A percentile compares a stretch with the other conserved stretches of the same genome.
phyloP scores from a whole-genome alignment of 2,888 invertebrate species.

The Mellilla xanthometata region DNA sequence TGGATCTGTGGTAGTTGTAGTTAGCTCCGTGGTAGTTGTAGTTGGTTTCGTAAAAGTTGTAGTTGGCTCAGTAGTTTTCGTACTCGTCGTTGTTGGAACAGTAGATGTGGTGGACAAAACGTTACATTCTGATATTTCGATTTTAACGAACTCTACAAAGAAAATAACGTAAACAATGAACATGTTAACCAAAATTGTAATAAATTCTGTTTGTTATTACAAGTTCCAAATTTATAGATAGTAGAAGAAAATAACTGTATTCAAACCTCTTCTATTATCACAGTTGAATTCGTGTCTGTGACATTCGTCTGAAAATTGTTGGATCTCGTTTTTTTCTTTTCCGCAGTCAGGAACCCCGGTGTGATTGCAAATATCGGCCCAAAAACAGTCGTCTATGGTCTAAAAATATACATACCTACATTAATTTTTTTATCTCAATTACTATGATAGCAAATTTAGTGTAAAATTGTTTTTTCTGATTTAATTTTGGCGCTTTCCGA shows the following conservation, averaged over 20 bases:
- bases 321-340: constrained; percentile 29
- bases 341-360: constrained; percentile 52
- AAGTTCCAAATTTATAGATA: no score
- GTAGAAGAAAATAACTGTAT: no score
- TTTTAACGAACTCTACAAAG: constrained; percentile 24
- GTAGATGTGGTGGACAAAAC: constrained; percentile 4
- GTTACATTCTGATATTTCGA: constrained; percentile 13
- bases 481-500: no score
- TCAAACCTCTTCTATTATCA: constrained; percentile 42
- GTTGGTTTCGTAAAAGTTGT: background rate
- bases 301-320: constrained; percentile 58
- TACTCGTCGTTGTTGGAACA: background rate
- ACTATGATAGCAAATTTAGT: no score
- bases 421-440: no score
- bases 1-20: constrained; percentile 4
- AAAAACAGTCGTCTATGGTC: background rate
- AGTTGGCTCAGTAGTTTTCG: constrained; percentile 3
- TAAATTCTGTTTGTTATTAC: no score
- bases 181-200: no score
- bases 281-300: constrained; percentile 64
- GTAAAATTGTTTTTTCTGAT: no score
- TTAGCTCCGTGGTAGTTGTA: no score
- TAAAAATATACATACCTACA: background rate
- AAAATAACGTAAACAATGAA: no score
- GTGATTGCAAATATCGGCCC: constrained; percentile 55